Evolutionary conservation across 2,797 vertebrate genomes (phyloP), one percentile per base, ranked within the genome.

Genomic region (Rhinophrynus dorsalis): DNA sequence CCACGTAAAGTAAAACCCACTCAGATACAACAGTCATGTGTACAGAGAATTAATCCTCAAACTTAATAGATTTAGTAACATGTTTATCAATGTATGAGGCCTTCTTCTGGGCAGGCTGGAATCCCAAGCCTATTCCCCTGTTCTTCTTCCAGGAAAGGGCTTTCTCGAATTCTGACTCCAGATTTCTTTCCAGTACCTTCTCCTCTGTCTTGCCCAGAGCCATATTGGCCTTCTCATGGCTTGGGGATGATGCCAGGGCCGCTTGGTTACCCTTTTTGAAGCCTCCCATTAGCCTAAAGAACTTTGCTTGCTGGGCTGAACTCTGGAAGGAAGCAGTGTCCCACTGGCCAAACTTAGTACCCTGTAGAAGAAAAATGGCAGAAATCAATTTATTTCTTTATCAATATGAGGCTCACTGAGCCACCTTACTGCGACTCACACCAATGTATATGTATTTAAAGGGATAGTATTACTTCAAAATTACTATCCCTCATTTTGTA

Each of bases 261-360:
- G 79, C 75, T 63, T 85, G 84, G 51, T 75, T 78, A 21, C 65
- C 76, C 23, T 91, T 93, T 78, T 98, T 98, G 73, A 96, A 92
- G 45, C 92, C 94, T 1, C 96, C 96, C 93, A 97, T 91, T 42
- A 98, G 85, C 33, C 92, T 91, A n/a, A 98, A 90, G 78, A 99
- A 98, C 85, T 95, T 99, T 20, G 82, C 80, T 82, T 94, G 87
- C 82, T 88, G 81, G 0, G 90, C 84, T 1, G 90, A 79, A 35
- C 61, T 94, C 72, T 88, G 75, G 47, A 98, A 96, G 58, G 85
- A 65, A 2, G 93, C 94, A 0, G 94, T 95, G 75, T 87, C 84
- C 97, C 97, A 99, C 81, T 98, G 96, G 15, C 95, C 95, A 0
- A 97, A 88, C 52, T 69, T 81, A 51, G 80, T 48, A 15, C 30